phyloP scores from a whole-genome alignment of 2,113 vertebrate species.

The Oceanodroma tethys region DNA sequence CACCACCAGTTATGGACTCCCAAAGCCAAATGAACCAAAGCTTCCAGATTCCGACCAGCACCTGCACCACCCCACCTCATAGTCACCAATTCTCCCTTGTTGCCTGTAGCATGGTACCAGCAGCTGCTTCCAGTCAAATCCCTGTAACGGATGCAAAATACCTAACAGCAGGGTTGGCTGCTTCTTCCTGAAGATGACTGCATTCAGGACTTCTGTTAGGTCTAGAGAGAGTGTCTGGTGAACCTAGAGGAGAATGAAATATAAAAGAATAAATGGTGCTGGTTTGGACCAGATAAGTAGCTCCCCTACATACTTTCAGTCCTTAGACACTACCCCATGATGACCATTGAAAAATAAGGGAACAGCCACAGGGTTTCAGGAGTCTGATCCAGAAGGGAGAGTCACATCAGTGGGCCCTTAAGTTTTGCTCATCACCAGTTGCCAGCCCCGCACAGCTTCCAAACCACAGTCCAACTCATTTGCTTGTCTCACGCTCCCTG shows the following conservation, averaged over 20 bases:
- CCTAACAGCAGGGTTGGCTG: slow-evolving; percentile 81
- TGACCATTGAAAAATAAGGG: background rate
- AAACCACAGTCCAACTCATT: background rate
- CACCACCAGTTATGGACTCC: background rate
- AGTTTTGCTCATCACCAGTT: background rate
- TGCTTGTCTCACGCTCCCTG: background rate
- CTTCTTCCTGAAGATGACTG: slow-evolving; percentile 78
- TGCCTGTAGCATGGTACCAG: background rate
- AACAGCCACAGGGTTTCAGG: background rate
- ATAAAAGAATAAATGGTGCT: background rate
- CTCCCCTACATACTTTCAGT: background rate
- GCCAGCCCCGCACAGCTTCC: background rate
- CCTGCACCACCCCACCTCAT: background rate
- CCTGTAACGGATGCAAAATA: slow-evolving; percentile 56
- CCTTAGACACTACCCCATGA: background rate
- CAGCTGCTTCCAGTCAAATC: background rate
- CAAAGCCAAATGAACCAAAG: background rate
- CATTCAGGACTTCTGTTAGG: slow-evolving; percentile 77
- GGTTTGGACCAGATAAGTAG: background rate
- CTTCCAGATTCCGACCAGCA: background rate
- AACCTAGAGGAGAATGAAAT: slow-evolving; percentile 72
- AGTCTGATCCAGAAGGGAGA: background rate
- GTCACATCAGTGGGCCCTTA: background rate
- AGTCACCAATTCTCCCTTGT: background rate
- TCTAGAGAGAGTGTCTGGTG: slow-evolving; percentile 81